Evolutionary conservation across 1,140 invertebrate species (phyloP).

Genomic region (Megalonaias nervosa): DNA sequence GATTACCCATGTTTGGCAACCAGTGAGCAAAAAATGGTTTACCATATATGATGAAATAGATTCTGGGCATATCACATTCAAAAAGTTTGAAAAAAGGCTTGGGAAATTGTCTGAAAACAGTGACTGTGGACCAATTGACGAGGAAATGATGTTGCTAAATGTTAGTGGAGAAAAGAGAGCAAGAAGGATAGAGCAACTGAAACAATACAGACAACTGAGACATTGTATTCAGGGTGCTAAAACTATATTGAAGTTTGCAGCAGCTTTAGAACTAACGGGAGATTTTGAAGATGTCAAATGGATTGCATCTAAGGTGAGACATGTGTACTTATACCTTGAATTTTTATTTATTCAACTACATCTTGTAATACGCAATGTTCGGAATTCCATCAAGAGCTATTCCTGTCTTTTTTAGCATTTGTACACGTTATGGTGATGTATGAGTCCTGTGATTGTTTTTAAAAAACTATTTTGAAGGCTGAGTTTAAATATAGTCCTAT

Average conservation of each 20-base stretch:
- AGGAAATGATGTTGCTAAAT: slow-evolving; percentile 3
- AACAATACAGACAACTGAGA: slow-evolving; percentile 11
- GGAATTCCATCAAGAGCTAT: neutral
- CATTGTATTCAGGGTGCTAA: slow-evolving; percentile 16
- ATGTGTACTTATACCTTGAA: neutral
- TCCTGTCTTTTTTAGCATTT: neutral
- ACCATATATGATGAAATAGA: neutral
- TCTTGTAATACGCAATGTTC: neutral
- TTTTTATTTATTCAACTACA: neutral
- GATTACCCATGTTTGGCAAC: slow-evolving; percentile 12
- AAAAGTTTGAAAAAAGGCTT: slow-evolving; percentile 13
- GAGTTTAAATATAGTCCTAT: too few species aligned
- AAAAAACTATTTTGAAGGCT: too few species aligned
- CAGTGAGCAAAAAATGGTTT: neutral
- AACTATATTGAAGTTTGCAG: slow-evolving; percentile 1
- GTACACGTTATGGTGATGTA: too few species aligned
- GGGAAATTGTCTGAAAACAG: neutral
- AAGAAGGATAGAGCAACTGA: slow-evolving; percentile 7
- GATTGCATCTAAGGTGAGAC: slow-evolving; percentile 8
- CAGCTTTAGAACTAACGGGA: slow-evolving; percentile 5
- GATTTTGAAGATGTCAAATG: slow-evolving; percentile 9
- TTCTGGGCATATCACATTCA: slow-evolving; percentile 6
- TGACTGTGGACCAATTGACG: neutral
- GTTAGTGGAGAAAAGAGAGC: neutral
- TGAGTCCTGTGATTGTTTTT: too few species aligned